Base-by-base conservation (phyloP, 2,888 invertebrate genomes). In the Caenorhabditis zanzibari region DNA sequence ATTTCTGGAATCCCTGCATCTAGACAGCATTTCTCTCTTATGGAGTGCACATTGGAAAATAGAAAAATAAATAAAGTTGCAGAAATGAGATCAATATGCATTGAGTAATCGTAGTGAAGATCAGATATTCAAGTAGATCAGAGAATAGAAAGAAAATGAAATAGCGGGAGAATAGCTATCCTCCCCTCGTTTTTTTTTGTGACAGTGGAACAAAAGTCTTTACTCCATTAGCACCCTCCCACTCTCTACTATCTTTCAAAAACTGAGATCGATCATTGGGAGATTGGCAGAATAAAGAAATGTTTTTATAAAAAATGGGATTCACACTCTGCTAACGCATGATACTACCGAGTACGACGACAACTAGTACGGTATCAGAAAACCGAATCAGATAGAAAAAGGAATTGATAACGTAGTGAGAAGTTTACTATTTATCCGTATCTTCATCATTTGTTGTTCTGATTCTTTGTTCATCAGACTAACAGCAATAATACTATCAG, bases 1-100 rank as follows among this genome's bases (percentile, higher is more conserved):
- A 77, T 59, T 12, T 89, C 83, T 7, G 88, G 84, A 19, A 92
- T 88, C 12, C 84, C 85, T 16, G 82, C 63, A n/a, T 82, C 80
- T n/a, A 80, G 73, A 69, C 91, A 91, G 79, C 91, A 91, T 54
- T 66, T 16, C 49, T 59, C 38, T 19, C 76, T 59, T 22, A 58
- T 4, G 35, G 59, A 44, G 28, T 61, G 22, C 7, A 73, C 52
- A 0, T 47, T n/a, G 12, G 14, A 16, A 0, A 56, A 9, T 24
- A 68, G 19, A 38, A 54, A 32, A 32, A 66, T 63, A 16, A 71
- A 41, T 12, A 54, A 41, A 16, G 38, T n/a, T 61, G 22, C 2
- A 28, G 64, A 19, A 61, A 26, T 54, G 41, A 32, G 24, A 49
- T 47, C 28, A 49, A 6, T 49, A 12, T n/a, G 1, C 71, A 58